These are phyloP conservation scores for Drosophila simulans DNA, from an alignment of 1,140 invertebrate genomes.

Conservation along the genomic window DNA sequence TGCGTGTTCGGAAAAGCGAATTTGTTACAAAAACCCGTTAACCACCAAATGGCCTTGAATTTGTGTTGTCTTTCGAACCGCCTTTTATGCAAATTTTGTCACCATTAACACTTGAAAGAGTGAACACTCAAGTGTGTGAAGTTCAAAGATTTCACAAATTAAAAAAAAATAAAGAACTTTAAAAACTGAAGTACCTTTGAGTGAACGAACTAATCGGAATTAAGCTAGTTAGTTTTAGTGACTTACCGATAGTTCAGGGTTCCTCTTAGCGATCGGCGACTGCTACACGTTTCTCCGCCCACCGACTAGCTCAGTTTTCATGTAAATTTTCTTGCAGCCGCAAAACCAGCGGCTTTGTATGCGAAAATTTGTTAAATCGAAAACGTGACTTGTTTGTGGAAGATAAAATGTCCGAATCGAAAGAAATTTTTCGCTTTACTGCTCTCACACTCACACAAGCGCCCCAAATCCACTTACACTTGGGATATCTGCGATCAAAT, in stretches of 20 bases:
- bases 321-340: slow-evolving; percentile 70
- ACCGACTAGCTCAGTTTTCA: slow-evolving; percentile 56
- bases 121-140: background rate
- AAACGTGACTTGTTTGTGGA: slow-evolving; percentile 77
- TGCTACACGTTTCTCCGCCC: slow-evolving; percentile 16
- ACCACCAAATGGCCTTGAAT: background rate
- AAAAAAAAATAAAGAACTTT: background rate
- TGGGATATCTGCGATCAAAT: slow-evolving; percentile 49
- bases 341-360: slow-evolving; percentile 64
- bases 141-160: too few relatives aligned
- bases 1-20: background rate
- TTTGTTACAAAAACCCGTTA: background rate
- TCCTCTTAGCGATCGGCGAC: background rate
- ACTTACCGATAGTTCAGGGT: background rate
- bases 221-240: too few relatives aligned
- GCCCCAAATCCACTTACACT: slow-evolving; percentile 19
- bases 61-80: background rate
- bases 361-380: slow-evolving; percentile 81
- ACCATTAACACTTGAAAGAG: background rate
- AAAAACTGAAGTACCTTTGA: too few relatives aligned
- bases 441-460: slow-evolving; percentile 13
- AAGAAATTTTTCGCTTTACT: slow-evolving; percentile 36
- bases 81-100: background rate
- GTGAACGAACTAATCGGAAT: too few relatives aligned
- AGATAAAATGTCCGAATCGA: slow-evolving; percentile 31